phyloP scores from a whole-genome alignment of 2,113 vertebrate species.

The Tyrannus savana region DNA sequence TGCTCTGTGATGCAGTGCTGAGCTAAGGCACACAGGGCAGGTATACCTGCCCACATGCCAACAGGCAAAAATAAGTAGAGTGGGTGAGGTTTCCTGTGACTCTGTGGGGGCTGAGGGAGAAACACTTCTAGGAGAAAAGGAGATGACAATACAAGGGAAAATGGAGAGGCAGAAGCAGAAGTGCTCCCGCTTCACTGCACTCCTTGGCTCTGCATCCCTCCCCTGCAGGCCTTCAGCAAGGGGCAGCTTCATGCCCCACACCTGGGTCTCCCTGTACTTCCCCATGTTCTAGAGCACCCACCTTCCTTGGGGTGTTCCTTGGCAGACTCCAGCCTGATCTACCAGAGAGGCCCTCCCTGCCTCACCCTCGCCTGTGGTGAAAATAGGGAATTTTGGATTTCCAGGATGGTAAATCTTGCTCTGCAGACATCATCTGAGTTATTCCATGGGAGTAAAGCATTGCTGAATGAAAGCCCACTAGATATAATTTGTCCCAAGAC shows the following conservation, averaged over 20 bases:
- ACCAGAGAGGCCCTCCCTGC: neutral
- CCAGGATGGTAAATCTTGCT: neutral
- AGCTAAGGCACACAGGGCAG: conserved; percentile 7
- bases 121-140: neutral
- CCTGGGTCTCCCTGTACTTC: neutral
- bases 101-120: conserved; percentile 16
- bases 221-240: neutral
- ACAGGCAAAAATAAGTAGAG: conserved; percentile 48
- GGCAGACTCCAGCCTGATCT: neutral
- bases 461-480: neutral
- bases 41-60: conserved; percentile 59
- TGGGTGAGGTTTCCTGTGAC: conserved; percentile 57
- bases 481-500: neutral
- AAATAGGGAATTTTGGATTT: neutral
- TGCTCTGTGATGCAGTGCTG: conserved; percentile 24
- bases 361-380: accelerated
- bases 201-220: accelerated
- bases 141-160: neutral
- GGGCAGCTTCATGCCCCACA: accelerated
- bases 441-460: neutral
- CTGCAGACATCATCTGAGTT: neutral
- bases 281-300: neutral
- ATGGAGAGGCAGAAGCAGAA: neutral
- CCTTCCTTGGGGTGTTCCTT: neutral
- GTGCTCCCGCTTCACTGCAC: neutral